These are phyloP conservation scores for Uropsilus gracilis DNA, from an alignment of 2,113 vertebrate genomes.

Conservation along the genomic window DNA sequence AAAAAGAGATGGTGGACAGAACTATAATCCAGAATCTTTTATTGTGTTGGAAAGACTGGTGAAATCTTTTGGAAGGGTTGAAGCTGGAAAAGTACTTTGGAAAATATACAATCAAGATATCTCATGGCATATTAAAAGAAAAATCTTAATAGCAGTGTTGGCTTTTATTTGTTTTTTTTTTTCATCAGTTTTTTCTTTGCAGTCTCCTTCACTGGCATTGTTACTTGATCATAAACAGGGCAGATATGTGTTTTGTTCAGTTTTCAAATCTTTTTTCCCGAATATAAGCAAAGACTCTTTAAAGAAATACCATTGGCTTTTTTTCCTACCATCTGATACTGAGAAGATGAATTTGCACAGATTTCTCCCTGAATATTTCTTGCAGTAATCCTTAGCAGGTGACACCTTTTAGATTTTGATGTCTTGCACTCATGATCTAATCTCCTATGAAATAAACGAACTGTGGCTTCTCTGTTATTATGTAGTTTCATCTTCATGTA, in stretches of 20 bases:
- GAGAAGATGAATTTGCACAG: conserved; percentile 70
- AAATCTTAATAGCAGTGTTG: conserved; percentile 77
- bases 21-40: conserved; percentile 73
- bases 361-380: conserved; percentile 55
- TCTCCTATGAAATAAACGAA: conserved; percentile 63
- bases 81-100: conserved; percentile 74
- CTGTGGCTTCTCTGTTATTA: conserved; percentile 51
- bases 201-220: conserved; percentile 31
- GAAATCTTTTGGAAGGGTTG: conserved; percentile 67
- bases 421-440: conserved; percentile 29
- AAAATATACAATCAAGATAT: conserved; percentile 78
- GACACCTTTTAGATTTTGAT: conserved; percentile 67
- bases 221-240: conserved; percentile 25
- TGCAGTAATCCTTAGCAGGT: conserved; percentile 71
- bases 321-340: conserved; percentile 48
- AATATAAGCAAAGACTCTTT: conserved; percentile 59
- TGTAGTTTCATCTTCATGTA: conserved; percentile 65
- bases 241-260: conserved; percentile 41
- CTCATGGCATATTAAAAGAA: conserved; percentile 80
- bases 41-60: conserved; percentile 73
- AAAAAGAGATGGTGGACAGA: conserved; percentile 55
- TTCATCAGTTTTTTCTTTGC: conserved; percentile 62
- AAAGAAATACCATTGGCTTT: conserved; percentile 39
- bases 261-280: conserved; percentile 55
- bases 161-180: conserved; percentile 71